Percentiles rank a stretch among this genome's conserved stretches.
Evolutionary conservation across 2,797 vertebrate species (phyloP).

Genomic region (Alcedo atthis): DNA sequence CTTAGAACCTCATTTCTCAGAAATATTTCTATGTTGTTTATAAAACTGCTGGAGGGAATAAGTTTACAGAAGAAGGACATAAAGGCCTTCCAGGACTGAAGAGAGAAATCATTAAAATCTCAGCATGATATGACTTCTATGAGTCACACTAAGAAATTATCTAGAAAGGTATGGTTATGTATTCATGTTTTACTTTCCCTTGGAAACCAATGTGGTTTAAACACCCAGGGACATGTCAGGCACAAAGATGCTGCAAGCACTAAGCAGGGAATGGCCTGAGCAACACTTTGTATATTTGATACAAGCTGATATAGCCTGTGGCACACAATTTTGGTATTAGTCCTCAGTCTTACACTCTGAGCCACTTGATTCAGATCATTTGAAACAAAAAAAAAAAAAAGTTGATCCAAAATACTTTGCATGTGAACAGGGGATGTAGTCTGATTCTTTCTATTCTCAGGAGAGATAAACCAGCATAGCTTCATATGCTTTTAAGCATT

Average conservation of each 20-base stretch:
- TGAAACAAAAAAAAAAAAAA: background rate
- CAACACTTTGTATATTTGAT: background rate
- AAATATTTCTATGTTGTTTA: background rate
- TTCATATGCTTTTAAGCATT: background rate
- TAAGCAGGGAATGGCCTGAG: background rate
- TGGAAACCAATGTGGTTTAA: background rate
- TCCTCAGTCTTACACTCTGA: conserved; percentile 6
- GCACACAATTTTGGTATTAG: conserved; percentile 4
- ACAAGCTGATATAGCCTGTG: background rate
- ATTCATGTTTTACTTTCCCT: background rate
- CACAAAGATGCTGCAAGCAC: background rate
- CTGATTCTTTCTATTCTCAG: background rate
- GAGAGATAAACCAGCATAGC: background rate
- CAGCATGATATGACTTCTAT: background rate
- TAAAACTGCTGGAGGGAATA: background rate
- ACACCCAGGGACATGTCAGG: background rate
- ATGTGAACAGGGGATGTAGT: background rate
- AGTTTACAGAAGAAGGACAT: conserved; percentile 3
- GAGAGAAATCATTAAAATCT: conserved; percentile 50
- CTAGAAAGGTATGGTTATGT: background rate
- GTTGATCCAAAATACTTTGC: background rate
- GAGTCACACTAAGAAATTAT: conserved; percentile 13
- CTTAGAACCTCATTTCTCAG: background rate
- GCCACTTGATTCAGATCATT: background rate
- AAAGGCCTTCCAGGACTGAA: conserved; percentile 17